Evolutionary conservation across 2,113 vertebrate genomes (phyloP).

Genomic region (Platycercus adscitus): DNA sequence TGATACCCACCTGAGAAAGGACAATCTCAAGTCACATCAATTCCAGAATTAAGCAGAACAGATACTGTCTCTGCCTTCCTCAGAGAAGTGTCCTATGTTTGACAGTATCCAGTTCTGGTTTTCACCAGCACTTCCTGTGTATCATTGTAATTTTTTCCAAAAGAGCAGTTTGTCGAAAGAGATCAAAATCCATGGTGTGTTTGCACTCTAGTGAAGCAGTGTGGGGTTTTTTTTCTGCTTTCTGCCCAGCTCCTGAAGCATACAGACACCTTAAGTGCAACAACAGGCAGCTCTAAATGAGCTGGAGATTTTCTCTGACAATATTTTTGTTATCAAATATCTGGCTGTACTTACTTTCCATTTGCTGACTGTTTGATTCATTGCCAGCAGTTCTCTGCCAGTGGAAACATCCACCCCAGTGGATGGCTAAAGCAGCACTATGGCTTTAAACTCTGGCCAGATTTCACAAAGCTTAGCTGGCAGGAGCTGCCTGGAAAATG

Average conservation of each 20-base stretch:
- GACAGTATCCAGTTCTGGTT: background rate
- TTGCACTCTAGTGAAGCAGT: background rate
- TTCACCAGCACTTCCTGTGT: background rate
- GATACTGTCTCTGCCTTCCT: background rate
- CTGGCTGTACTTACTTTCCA: conserved; percentile 24
- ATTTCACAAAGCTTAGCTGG: background rate
- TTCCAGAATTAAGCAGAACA: background rate
- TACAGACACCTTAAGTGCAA: background rate
- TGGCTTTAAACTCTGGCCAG: background rate
- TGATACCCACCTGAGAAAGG: background rate
- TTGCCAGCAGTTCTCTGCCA: background rate
- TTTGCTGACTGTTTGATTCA: conserved; percentile 15
- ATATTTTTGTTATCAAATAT: conserved; percentile 32
- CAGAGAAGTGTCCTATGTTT: background rate
- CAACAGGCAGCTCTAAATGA: conserved; percentile 1
- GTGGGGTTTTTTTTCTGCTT: background rate
- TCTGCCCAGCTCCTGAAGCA: background rate
- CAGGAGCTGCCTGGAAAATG: background rate
- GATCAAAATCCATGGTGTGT: background rate
- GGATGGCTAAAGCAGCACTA: background rate
- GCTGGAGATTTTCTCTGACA: background rate
- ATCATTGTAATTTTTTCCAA: background rate
- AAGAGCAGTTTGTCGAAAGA: background rate
- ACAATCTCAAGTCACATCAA: background rate
- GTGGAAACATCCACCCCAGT: conserved; percentile 3